Conservation (phyloP, 2,113 vertebrate genomes). For the Emydocephalus ijimae region DNA sequence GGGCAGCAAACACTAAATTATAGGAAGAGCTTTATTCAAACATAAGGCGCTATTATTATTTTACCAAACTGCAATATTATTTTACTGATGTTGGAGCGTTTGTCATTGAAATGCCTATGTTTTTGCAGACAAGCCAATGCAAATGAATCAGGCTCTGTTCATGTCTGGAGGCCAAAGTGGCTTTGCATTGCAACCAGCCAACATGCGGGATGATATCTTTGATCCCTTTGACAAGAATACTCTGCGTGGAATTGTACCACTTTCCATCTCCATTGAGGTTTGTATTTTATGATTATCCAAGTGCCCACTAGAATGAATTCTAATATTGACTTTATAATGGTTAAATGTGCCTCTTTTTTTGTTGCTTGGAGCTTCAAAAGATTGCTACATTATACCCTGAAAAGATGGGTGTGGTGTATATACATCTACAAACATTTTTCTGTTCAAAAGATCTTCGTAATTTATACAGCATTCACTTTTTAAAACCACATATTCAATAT, state of each 20-base stretch:
- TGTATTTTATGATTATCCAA: constrained; percentile 27
- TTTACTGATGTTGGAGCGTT: background rate
- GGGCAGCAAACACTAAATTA: background rate
- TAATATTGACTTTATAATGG: background rate
- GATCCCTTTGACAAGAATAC: constrained; percentile 93
- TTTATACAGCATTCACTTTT: background rate
- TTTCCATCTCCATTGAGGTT: constrained; percentile 86
- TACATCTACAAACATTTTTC: background rate
- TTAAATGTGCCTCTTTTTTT: background rate
- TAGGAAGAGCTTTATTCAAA: background rate
- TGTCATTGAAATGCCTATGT: background rate
- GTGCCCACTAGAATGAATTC: background rate
- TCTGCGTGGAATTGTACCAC: constrained; percentile 75
- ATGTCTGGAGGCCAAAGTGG: constrained; percentile 89
- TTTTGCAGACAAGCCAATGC: constrained; percentile 94
- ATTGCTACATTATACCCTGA: background rate
- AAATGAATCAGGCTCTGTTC: constrained; percentile 99
- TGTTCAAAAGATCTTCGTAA: background rate
- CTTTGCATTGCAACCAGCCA: constrained; percentile 87
- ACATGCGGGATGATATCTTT: constrained; percentile 92
- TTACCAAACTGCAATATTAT: background rate
- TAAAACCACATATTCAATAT: background rate
- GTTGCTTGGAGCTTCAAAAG: background rate
- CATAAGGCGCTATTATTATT: background rate
- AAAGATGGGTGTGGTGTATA: background rate